Base-by-base conservation (phyloP, 2,797 vertebrate genomes). In the Centroberyx gerrardi region DNA sequence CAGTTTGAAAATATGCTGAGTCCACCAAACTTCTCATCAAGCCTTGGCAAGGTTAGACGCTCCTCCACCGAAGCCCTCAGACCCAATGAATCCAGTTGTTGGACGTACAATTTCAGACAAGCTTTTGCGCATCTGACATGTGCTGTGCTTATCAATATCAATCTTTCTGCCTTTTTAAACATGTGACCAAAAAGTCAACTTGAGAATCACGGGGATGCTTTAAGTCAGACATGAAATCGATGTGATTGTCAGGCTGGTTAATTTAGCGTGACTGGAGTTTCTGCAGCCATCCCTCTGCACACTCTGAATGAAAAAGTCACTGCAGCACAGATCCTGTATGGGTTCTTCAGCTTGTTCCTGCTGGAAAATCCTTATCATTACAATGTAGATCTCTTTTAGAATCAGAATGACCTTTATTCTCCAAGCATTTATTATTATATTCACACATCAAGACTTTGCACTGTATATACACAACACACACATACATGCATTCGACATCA, bases 241-340 rank as follows among this genome's bases (percentile, higher is more conserved):
- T 55, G 72, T 88, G 87, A 91, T 86, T 92, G 90, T 92, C 85
- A 85, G 80, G 71, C 42, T 3, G 18, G 66, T 73, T 91, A 86
- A 93, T 91, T 83, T 82, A 92, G 74, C 79, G 8, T 90, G 93
- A 92, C 91, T 72, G 22, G 40, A 82, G 78, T 84, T 87, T 89
- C 78, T 88, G 74, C 63, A 67, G 73, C 76, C 53, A 53, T 61
- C 62, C 68, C 51, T 74, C 74, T 74, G 55, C 61, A 62, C 15
- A 62, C 72, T 75, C 12, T 44, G 70, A 81, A 52, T 69, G 54
- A 60, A 27, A 33, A 67, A 31, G 27, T 22, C 22, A 22, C 22
- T 54, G 15, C 27, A 62, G 28, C 68, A 80, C 9, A 49, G 56
- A 76, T 46, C 46, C 69, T 77, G 60, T 17, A 22, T 13, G 17